Evolutionary conservation across 92 coral and sea anemone species (phyloP), one percentile per base, ranked within the genome.

Genomic region (Parazoanthus darwini): DNA sequence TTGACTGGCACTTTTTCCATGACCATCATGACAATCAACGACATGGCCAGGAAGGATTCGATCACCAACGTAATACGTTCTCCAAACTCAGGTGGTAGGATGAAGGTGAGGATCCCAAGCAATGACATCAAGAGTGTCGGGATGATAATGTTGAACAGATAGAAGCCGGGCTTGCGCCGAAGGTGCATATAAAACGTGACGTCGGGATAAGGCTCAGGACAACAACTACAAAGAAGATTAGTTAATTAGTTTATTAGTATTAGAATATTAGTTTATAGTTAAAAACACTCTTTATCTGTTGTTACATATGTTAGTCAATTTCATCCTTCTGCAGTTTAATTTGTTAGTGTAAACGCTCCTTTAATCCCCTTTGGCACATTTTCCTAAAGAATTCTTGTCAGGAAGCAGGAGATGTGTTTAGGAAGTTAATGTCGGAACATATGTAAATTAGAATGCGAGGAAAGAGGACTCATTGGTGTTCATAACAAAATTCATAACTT

Each of bases 21-120:
- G 38, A 96, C 94, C 82, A 90, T 96, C 42, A 96, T 90, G 86
- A 96, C 94, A 82, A 96, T 93, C 42, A 96, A 91, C 25, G 98
- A 86, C 92, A 96, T 96, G 50, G 98, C 98, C 66, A 96, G 91
- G 87, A 96, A 95, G 43, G 98, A 93, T 86, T 96, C 98, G 63
- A 96, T 95, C 70, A 96, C 99, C 36, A 96, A 90, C 16, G 98
- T 95, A 44, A 96, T 91, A 14, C 98, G 93, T 77, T 96, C 99
- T 51, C 99, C 99, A 54, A 91, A 96, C 63, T 95, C 99, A 38
- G 98, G 94, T 13, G 99, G 99, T 8, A 96, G 95, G 51, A 93
- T 83, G 82, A 95, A 96, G 67, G 98, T 95, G 80, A 94, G 85
- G 71, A 96, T 89, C 36, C 97, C 90, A 26, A 96, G 94, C 73